phyloP scores from a whole-genome alignment of 2,888 invertebrate species.

The Drosophila maculinotata region DNA sequence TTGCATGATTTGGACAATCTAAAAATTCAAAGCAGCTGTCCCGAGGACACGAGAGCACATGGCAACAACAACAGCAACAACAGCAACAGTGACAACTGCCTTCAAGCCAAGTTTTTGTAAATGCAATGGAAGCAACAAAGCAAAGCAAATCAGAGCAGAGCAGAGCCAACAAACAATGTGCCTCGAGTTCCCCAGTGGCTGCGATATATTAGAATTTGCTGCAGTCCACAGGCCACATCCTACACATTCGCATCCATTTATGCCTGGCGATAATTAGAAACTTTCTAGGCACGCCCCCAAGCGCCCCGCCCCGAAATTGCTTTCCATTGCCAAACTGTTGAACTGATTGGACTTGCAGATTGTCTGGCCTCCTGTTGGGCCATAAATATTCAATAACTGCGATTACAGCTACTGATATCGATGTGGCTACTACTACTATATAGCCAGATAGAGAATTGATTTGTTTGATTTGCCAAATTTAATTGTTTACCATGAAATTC shows the following conservation, averaged over 20 bases:
- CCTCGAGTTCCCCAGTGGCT: slow-evolving; percentile 6
- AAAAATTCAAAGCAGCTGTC: slow-evolving; percentile 69
- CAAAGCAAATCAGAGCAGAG: slow-evolving; percentile 6
- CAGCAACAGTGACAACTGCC: background rate
- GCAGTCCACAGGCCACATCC: slow-evolving; percentile 14
- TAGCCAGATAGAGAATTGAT: slow-evolving; percentile 9
- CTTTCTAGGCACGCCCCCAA: slow-evolving; percentile 21
- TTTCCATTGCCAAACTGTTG: slow-evolving; percentile 19
- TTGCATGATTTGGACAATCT: slow-evolving; percentile 67
- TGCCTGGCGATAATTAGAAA: slow-evolving; percentile 53
- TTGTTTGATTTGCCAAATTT: background rate
- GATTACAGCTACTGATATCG: slow-evolving; percentile 26
- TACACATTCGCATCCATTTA: slow-evolving; percentile 29
- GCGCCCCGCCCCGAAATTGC: slow-evolving; percentile 6
- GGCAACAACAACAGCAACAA: slow-evolving; percentile 7
- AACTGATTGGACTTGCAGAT: slow-evolving; percentile 38
- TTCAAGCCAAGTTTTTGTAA: slow-evolving; percentile 10
- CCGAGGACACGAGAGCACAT: slow-evolving; percentile 29
- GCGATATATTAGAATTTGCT: slow-evolving; percentile 20
- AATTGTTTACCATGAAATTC: background rate
- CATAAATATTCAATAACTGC: slow-evolving; percentile 53
- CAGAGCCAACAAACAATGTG: slow-evolving; percentile 15
- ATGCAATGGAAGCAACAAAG: slow-evolving; percentile 16
- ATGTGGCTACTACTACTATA: background rate
- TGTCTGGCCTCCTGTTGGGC: slow-evolving; percentile 1